Base-by-base conservation (phyloP, 2,113 vertebrate genomes). In the Chaetops frenatus region DNA sequence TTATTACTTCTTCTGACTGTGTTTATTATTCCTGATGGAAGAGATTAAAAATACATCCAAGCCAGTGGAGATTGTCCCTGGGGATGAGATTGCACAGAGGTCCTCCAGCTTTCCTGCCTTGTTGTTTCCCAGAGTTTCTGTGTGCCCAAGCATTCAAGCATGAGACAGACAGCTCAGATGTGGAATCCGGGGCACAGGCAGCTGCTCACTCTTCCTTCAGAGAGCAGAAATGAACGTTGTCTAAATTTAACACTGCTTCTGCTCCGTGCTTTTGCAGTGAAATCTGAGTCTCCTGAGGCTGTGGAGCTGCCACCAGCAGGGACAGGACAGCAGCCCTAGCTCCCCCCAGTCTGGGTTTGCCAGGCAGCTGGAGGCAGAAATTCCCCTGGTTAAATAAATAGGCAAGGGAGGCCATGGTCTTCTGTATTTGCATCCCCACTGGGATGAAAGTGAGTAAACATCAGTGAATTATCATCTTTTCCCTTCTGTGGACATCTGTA, bases 11-110 rank as follows among this genome's bases (percentile, higher is more conserved):
- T 94, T 79, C 42, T 88, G 71, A 70, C 72, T 84, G 40, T 94
- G 82, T 92, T 89, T 95, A 45, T 88, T 95, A 90, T 86, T 95
- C 90, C 85, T 93, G 95, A 96, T 94, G 74, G 71, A 94, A 95
- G 14, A 96, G 85, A 96, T 88, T 90, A 90, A 95, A 96, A 96
- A 95, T 83, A 88, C 38, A 71, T 79, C 48, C 65, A 91, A 91
- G 69, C 61, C 60, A 65, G 69, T 1, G 3, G 83, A 81, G 45
- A 40, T 81, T 88, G 44, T 94, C 77, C 40, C 72, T 74, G 72
- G 29, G 44, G 47, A 93, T 56, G 42, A 90, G 53, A 83, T 33
- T 87, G 47, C 48, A 69, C 86, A 92, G 64, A 73, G 64, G 72
- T 78, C 44, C 65, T 92, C 83, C 72, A 92, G 71, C 51, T 77